These are phyloP conservation scores for Phymatocera aterrima DNA, from an alignment of 2,888 invertebrate genomes.

Conservation along the genomic window DNA sequence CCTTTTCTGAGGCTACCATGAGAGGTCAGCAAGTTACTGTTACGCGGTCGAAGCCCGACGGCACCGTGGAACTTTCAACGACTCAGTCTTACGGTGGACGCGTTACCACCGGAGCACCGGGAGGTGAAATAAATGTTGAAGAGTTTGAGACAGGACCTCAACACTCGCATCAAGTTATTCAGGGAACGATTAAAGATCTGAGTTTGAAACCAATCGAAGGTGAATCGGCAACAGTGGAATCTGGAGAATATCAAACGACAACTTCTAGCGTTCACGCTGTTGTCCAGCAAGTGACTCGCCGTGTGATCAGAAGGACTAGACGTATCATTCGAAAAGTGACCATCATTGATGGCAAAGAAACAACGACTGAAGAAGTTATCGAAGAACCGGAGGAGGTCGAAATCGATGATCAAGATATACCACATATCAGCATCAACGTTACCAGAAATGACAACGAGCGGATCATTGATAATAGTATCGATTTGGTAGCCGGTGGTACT, in stretches of 20 bases:
- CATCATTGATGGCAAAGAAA: constrained; percentile 90
- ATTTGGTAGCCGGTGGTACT: background rate
- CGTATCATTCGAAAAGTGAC: constrained; percentile 86
- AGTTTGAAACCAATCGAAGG: constrained; percentile 63
- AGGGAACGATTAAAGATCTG: constrained; percentile 77
- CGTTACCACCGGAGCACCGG: constrained; percentile 80
- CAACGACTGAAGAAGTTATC: constrained; percentile 87
- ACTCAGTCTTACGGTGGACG: constrained; percentile 82
- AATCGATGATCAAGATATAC: constrained; percentile 84
- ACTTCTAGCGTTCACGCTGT: constrained; percentile 87
- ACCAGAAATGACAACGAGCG: constrained; percentile 78
- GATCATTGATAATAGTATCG: constrained; percentile 63
- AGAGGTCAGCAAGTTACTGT: constrained; percentile 81
- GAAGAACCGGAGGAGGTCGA: constrained; percentile 90
- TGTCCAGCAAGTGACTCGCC: constrained; percentile 88
- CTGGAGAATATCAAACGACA: constrained; percentile 77
- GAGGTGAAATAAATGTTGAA: constrained; percentile 80
- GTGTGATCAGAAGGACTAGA: constrained; percentile 85
- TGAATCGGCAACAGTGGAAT: constrained; percentile 62
- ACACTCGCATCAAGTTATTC: constrained; percentile 78
- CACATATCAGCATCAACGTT: constrained; percentile 83
- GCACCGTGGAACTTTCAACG: constrained; percentile 79
- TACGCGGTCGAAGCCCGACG: constrained; percentile 78
- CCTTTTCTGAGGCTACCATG: constrained; percentile 82
- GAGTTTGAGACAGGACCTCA: constrained; percentile 82